Percentiles rank a stretch among this genome's conserved stretches.
These are phyloP conservation scores for Neosilurus mollespiculum DNA, from an alignment of 2,797 vertebrate genomes.

Conservation along the genomic window DNA sequence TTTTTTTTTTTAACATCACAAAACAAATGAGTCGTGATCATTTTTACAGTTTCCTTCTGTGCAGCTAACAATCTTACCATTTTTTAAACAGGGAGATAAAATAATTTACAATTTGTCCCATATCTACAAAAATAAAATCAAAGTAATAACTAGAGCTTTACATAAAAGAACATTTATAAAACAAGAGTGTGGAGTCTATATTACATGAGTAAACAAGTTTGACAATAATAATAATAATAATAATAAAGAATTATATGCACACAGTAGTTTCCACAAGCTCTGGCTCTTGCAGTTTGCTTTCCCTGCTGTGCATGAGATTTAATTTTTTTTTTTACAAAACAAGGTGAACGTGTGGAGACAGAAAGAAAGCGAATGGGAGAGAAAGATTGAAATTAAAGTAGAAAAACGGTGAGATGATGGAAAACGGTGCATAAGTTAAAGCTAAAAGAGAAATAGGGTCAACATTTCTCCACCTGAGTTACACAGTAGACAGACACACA, in stretches of 20 bases:
- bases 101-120: slow-evolving; percentile 77
- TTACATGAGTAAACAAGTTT: slow-evolving; percentile 69
- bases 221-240: slow-evolving; percentile 42
- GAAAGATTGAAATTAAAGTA: slow-evolving; percentile 44
- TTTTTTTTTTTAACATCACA: slow-evolving; percentile 73
- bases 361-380: slow-evolving; percentile 12
- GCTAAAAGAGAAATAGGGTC: slow-evolving; percentile 38
- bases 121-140: slow-evolving; percentile 83
- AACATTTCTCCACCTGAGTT: slow-evolving; percentile 57
- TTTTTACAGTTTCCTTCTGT: slow-evolving; percentile 68
- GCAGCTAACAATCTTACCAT: slow-evolving; percentile 72
- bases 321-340: slow-evolving; percentile 24
- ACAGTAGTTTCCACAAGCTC: slow-evolving; percentile 76
- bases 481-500: slow-evolving; percentile 45
- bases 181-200: slow-evolving; percentile 72
- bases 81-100: slow-evolving; percentile 72
- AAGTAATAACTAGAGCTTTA: slow-evolving; percentile 75
- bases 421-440: slow-evolving; percentile 29
- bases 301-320: slow-evolving; percentile 62
- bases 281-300: slow-evolving; percentile 46
- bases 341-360: slow-evolving; percentile 13
- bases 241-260: slow-evolving; percentile 65
- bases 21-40: slow-evolving; percentile 73
- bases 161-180: slow-evolving; percentile 73
- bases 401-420: slow-evolving; percentile 10